Conservation (phyloP, 2,888 invertebrate genomes). For the Melanophora roralis region DNA sequence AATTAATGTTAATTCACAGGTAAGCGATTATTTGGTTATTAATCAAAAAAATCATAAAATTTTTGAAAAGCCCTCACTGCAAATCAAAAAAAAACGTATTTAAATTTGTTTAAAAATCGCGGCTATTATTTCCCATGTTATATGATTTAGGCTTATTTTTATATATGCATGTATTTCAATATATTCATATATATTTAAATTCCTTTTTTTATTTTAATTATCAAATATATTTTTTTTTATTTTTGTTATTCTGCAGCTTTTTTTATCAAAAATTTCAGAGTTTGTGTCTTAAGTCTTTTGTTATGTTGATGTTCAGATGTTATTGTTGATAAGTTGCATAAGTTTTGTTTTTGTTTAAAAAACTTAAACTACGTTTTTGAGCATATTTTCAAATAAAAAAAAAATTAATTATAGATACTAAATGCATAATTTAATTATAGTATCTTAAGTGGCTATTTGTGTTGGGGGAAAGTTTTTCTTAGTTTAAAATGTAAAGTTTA, state of each 20-base stretch:
- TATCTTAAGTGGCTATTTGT: too few relatives aligned
- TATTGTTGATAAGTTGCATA: constrained; percentile 9
- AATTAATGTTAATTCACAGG: constrained; percentile 24
- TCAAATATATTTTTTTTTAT: constrained; percentile 15
- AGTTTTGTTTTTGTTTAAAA: background rate
- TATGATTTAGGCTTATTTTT: too few relatives aligned
- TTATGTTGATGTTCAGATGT: background rate
- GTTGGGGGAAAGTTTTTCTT: too few relatives aligned
- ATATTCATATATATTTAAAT: constrained; percentile 12
- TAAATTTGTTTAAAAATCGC: background rate
- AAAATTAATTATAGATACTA: background rate
- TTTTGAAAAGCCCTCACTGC: background rate
- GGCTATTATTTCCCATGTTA: constrained; percentile 36
- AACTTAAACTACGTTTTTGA: background rate
- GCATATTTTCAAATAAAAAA: background rate
- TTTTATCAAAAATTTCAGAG: constrained; percentile 27
- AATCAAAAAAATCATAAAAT: constrained; percentile 25
- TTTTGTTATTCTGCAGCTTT: constrained; percentile 50
- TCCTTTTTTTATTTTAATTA: constrained; percentile 36
- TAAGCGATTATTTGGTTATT: constrained; percentile 39
- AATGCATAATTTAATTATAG: background rate
- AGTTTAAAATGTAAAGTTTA: too few relatives aligned
- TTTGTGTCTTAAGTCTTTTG: constrained; percentile 52
- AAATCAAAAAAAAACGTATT: constrained; percentile 11
- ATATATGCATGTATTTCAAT: background rate